Conservation (phyloP, 2,797 vertebrate genomes). For the Macropus fuliginosus region DNA sequence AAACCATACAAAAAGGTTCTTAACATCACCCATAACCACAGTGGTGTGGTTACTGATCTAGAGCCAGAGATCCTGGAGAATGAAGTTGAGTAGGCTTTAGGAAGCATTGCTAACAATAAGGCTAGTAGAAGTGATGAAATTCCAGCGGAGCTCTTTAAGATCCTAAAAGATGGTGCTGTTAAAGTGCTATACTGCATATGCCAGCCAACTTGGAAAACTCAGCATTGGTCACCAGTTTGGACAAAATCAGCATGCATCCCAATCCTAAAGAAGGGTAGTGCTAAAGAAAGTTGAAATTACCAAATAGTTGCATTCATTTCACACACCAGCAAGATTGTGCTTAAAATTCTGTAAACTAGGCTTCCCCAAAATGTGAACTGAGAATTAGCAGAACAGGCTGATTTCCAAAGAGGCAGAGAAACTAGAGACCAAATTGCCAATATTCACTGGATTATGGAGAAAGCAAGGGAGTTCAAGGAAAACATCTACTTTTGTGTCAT, state of each 20-base stretch:
- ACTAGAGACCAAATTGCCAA: neutral
- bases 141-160: neutral
- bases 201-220: neutral
- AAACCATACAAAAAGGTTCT: too few species aligned
- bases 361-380: neutral
- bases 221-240: neutral
- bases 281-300: neutral
- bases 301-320: neutral
- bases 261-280: neutral
- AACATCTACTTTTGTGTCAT: neutral
- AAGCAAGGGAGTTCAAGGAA: neutral
- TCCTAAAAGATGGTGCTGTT: neutral
- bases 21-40: too few species aligned
- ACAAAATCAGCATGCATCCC: neutral
- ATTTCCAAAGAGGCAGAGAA: neutral
- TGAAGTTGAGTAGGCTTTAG: neutral
- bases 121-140: neutral
- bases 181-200: neutral
- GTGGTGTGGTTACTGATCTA: too few species aligned
- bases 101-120: neutral
- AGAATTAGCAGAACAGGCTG: neutral
- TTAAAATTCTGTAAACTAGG: neutral
- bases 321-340: neutral
- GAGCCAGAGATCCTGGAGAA: too few species aligned
- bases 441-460: neutral